A percentile compares a stretch with the other conserved stretches of the same genome.
Conservation (phyloP, 2,113 vertebrate species). For the Crotalus helleri region DNA sequence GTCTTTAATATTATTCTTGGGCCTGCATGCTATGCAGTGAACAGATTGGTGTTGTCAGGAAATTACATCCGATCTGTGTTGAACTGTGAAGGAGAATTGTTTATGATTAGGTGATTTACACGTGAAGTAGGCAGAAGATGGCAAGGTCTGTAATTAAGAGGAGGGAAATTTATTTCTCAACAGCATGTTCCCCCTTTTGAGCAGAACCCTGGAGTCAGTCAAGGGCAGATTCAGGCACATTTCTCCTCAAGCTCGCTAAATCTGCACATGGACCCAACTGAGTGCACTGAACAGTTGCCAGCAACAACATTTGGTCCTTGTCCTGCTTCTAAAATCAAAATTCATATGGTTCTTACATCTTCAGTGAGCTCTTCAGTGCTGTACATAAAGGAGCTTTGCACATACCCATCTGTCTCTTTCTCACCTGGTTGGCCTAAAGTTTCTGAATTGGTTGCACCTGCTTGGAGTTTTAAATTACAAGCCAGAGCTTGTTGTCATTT, state of each 20-base stretch:
- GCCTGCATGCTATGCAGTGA: constrained; percentile 51
- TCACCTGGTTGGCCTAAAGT: constrained; percentile 27
- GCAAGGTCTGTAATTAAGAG: constrained; percentile 69
- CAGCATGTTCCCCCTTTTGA: constrained; percentile 57
- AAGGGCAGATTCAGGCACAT: constrained; percentile 60
- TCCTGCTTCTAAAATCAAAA: constrained; percentile 46
- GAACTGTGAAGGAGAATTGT: constrained; percentile 67
- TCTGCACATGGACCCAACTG: constrained; percentile 56
- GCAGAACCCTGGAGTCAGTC: constrained; percentile 52
- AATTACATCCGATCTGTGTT: constrained; percentile 65
- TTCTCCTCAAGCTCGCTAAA: constrained; percentile 55
- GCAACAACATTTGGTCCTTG: constrained; percentile 56
- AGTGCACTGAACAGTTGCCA: constrained; percentile 52
- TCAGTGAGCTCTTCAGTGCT: constrained; percentile 38
- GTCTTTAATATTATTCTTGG: constrained; percentile 54
- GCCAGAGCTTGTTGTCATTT: neutral
- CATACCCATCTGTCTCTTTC: constrained; percentile 41
- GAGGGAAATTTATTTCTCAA: constrained; percentile 70
- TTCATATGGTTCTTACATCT: constrained; percentile 28
- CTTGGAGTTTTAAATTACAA: constrained; percentile 2
- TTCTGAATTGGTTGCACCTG: neutral
- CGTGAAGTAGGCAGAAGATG: constrained; percentile 64
- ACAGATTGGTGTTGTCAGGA: constrained; percentile 65
- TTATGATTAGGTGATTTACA: constrained; percentile 70
- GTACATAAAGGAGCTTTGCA: constrained; percentile 35